Conservation (phyloP, 2,113 vertebrate genomes). For the Morphnarchus princeps region DNA sequence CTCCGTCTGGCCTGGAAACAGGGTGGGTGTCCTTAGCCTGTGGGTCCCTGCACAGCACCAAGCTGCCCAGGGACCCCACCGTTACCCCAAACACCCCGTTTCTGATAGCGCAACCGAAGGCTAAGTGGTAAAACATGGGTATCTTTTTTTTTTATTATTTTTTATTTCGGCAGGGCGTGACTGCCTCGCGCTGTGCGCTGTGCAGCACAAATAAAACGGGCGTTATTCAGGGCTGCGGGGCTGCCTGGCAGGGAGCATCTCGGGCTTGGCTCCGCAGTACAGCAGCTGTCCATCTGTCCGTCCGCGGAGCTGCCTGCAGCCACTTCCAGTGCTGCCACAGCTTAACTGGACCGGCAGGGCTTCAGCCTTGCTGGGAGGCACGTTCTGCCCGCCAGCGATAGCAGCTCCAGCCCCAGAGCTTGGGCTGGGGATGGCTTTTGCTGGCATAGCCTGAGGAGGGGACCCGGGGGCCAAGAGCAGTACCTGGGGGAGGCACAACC, state of each 20-base stretch:
- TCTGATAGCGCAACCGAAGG: not conserved
- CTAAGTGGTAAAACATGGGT: rapidly evolving
- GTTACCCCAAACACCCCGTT: not conserved
- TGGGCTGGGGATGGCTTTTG: not conserved
- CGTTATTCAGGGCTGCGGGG: not conserved
- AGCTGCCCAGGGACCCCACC: not conserved
- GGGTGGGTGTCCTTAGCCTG: not conserved
- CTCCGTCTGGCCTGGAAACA: not conserved
- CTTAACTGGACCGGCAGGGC: rapidly evolving
- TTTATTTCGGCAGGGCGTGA: rapidly evolving
- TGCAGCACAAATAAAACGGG: rapidly evolving
- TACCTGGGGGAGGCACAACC: not conserved
- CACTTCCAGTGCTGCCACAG: not conserved
- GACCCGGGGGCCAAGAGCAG: not conserved
- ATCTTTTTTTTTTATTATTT: not conserved
- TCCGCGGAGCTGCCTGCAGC: not conserved
- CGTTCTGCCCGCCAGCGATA: rapidly evolving
- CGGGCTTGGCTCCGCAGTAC: not conserved
- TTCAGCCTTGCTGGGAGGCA: not conserved
- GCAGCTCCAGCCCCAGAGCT: not conserved
- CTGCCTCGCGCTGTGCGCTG: not conserved
- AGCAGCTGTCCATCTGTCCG: rapidly evolving
- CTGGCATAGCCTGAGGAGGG: not conserved
- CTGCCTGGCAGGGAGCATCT: not conserved
- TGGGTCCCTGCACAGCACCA: rapidly evolving